These are phyloP conservation scores for Xestia ashworthii DNA, from an alignment of 2,888 invertebrate genomes.

Conservation along the genomic window DNA sequence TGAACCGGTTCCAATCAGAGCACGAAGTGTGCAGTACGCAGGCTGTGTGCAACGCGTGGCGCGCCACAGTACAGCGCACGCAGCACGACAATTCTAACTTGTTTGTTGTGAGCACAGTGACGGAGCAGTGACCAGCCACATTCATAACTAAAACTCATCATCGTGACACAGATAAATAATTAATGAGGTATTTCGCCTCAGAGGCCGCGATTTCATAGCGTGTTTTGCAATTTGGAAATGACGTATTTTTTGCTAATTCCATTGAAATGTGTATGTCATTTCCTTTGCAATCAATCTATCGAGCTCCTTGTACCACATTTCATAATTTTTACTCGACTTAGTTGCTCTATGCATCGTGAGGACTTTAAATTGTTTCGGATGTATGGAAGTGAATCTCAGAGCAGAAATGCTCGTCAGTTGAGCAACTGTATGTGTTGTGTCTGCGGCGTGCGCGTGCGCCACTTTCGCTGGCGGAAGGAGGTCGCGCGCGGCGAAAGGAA, in stretches of 20 bases:
- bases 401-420: slow-evolving; percentile 30
- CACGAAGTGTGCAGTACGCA: slow-evolving; percentile 31
- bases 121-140: background rate
- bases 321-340: background rate
- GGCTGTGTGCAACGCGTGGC: slow-evolving; percentile 7
- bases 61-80: slow-evolving; percentile 24
- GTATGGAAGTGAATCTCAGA: slow-evolving; percentile 5
- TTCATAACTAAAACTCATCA: slow-evolving; percentile 8
- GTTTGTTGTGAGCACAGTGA: background rate
- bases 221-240: slow-evolving; percentile 7
- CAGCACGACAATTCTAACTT: background rate
- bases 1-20: slow-evolving; percentile 32
- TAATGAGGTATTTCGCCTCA: slow-evolving; percentile 10
- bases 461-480: slow-evolving; percentile 77
- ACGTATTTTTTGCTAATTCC: slow-evolving; percentile 22
- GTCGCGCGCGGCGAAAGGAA: slow-evolving; percentile 76
- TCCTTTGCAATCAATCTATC: slow-evolving; percentile 16
- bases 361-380: background rate
- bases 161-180: slow-evolving; percentile 38
- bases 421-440: slow-evolving; percentile 52
- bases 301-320: background rate
- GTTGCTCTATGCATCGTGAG: background rate
- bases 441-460: slow-evolving; percentile 57
- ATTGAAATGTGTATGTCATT: slow-evolving; percentile 36
- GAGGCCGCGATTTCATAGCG: slow-evolving; percentile 5